Evolutionary conservation across 2,797 vertebrate species (phyloP), one percentile per base, ranked within the genome.

Genomic region (Synanceia verrucosa): DNA sequence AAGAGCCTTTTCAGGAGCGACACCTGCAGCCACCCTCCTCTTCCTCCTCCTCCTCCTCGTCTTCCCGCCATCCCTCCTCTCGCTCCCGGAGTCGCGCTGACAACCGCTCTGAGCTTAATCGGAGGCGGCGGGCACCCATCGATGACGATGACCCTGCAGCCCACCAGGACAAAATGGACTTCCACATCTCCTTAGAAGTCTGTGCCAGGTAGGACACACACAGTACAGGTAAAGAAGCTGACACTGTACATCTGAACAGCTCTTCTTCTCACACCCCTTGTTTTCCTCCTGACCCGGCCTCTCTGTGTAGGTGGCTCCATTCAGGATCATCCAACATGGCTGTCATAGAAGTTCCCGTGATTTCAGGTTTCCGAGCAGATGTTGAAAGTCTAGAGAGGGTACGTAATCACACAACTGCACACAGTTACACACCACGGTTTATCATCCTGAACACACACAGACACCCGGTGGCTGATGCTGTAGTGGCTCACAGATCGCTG

Each of bases 241-340:
- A 10, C 16, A 53, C 44, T 1, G 4, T 9, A 37, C 13, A 11
- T 4, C 0, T 53, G n/a, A 10, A 23, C 18, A 55, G 28, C 36
- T 21, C 39, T 59, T n/a, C 61, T n/a, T 51, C 21, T 47, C 11
- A 65, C 7, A 36, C 43, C 47, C 12, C 9, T 4, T 3, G 14
- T 37, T 47, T 68, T 59, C 5, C 41, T 61, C 43, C 24, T 16
- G 5, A 62, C 5, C 12, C 23, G 1, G 1, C 43, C 46, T 64
- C 19, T 78, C 46, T 81, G 0, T 76, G 66, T 71, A 98, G 97
- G 73, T 99, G 97, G 96, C 94, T 98, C 51, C 96, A 97, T 62
- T 93, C 95, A 7, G 97, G 96, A 28, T 96, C 97, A n/a, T 98
- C 96, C 53, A 97, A 97, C 90, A 97, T 97, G 97, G 96, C 96